Evolutionary conservation across 2,113 vertebrate genomes (phyloP).

Genomic region (Amia ocellicauda): DNA sequence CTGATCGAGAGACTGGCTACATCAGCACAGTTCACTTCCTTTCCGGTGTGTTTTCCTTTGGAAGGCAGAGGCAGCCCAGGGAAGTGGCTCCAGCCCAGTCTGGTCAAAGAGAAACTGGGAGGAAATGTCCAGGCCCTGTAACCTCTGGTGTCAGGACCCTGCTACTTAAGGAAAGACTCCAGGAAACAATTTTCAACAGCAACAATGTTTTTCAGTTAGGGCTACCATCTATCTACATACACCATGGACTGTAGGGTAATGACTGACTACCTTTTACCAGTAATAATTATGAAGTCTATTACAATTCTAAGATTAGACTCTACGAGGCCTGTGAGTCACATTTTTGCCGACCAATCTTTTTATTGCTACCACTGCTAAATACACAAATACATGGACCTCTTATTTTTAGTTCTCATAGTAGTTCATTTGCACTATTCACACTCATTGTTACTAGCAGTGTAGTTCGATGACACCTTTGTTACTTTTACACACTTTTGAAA

Average conservation of each 20-base stretch:
- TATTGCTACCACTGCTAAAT: too few species aligned
- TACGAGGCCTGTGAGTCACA: too few species aligned
- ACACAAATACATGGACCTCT: too few species aligned
- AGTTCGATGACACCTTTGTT: too few species aligned
- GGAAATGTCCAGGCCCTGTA: neutral
- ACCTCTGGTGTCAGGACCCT: conserved; percentile 19
- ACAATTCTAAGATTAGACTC: too few species aligned
- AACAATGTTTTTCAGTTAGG: conserved; percentile 27
- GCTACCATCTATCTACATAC: neutral
- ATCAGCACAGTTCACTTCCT: conserved; percentile 56
- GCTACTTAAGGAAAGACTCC: conserved; percentile 24
- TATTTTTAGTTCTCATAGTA: too few species aligned
- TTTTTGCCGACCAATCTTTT: too few species aligned
- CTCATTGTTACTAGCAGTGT: too few species aligned
- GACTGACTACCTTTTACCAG: conserved; percentile 28
- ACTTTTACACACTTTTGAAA: too few species aligned
- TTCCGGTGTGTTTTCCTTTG: conserved; percentile 47
- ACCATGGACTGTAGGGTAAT: neutral
- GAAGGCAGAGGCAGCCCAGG: conserved; percentile 31
- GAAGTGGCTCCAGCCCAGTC: conserved; percentile 11
- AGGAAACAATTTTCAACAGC: conserved; percentile 38
- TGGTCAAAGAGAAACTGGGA: conserved; percentile 7
- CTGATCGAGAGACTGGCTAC: conserved; percentile 52
- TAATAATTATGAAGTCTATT: conserved; percentile 1
- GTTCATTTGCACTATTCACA: too few species aligned